Evolutionary conservation across 1,140 invertebrate species (phyloP), one percentile per base, ranked within the genome.

Genomic region (Littorina saxatilis): DNA sequence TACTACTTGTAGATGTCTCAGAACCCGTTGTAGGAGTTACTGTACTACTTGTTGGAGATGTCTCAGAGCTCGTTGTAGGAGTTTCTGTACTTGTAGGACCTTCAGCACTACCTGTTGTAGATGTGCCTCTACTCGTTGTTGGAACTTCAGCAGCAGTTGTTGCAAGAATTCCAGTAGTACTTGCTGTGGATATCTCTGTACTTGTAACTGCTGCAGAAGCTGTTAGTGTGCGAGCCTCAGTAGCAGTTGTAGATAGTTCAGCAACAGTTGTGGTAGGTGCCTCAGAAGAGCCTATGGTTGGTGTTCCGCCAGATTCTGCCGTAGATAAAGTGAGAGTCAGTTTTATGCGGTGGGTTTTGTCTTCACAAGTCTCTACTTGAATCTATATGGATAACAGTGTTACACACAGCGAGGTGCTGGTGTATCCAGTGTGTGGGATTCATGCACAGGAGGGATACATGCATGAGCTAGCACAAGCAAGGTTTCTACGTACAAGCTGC

Each of bases 221-320:
- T 66, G 61, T 66, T 76, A 52, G 32, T 74, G 58, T 61, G 11
- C 27, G 37, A 75, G 43, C 47, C 17, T 47, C 72, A 5, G 50
- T 2, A 20, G 73, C 52, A 15, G 73, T 55, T 52, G 80, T 66
- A 23, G 72, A 15, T 39, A 29, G 4, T 11, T 32, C 29, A 5
- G 9, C 2, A 4, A 73, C 50, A 73, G 78, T 40, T 74, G 79
- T 76, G 68, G n/a, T 35, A 39, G 20, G 20, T 74, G 77, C 4
- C 15, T 37, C 43, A 23, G 76, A 23, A 32, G 61, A 4, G 23
- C 27, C 32, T 32, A 7, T 47, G 5, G 43, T 47, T 47, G 43
- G 17, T 47, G 17, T 17, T 47, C 43, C 43, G 43, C 43, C 17
- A 17, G 5, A 47, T 47, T 47, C 43, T 47, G 43, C 17, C 43